Evolutionary conservation across 2,797 vertebrate genomes (phyloP).

Genomic region (Pseudomugil gertrudae): DNA sequence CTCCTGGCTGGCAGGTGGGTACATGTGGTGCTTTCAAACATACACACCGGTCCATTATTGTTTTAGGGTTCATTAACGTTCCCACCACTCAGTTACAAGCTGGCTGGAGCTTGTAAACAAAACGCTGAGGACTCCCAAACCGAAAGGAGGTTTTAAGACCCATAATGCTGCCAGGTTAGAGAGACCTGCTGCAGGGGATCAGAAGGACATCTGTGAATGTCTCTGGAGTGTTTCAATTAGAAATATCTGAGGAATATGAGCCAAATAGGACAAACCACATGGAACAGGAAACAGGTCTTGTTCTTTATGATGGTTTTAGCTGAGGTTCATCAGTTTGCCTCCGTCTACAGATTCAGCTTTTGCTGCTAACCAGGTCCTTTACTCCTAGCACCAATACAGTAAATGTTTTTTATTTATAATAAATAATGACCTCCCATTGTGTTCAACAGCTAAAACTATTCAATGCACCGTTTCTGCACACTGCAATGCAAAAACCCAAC

Average conservation of each 20-base stretch:
- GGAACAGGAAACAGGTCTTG: background rate
- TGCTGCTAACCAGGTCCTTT: background rate
- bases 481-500: background rate
- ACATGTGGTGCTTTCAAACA: constrained; percentile 12
- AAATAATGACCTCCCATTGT: background rate
- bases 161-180: constrained; percentile 4
- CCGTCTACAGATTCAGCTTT: background rate
- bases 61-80: constrained; percentile 29
- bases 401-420: background rate
- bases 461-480: background rate
- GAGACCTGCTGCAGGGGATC: constrained; percentile 1
- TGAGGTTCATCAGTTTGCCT: background rate
- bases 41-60: constrained; percentile 28
- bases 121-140: constrained; percentile 5
- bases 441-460: background rate
- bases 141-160: constrained; percentile 21
- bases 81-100: constrained; percentile 28
- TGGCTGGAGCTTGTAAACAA: constrained; percentile 27
- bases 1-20: constrained; percentile 12
- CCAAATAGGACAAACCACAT: constrained; percentile 16
- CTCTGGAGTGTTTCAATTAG: constrained; percentile 4
- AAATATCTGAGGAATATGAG: background rate
- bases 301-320: background rate
- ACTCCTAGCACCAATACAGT: background rate
- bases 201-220: background rate